A percentile compares a stretch with the other conserved stretches of the same genome.
These are phyloP conservation scores for Malacoctenus gilli DNA, from an alignment of 2,797 vertebrate genomes.

Conservation along the genomic window DNA sequence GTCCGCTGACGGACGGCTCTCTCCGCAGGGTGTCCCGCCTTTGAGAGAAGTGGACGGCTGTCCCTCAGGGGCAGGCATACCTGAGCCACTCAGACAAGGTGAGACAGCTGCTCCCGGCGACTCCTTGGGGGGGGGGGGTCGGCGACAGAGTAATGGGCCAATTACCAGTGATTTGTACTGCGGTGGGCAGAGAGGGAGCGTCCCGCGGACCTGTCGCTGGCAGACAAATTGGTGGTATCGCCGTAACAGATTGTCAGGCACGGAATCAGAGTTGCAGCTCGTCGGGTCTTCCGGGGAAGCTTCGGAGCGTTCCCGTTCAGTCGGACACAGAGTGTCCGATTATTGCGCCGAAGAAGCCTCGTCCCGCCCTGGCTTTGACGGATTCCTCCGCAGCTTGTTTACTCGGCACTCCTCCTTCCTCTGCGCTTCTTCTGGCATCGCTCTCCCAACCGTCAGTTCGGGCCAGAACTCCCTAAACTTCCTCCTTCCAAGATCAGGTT, in stretches of 20 bases:
- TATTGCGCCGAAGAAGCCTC: too few species aligned
- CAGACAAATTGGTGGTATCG: slow-evolving; percentile 82
- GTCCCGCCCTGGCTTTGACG: too few species aligned
- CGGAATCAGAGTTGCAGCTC: too few species aligned
- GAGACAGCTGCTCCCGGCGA: slow-evolving; percentile 59
- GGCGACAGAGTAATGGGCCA: slow-evolving; percentile 84
- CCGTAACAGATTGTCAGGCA: slow-evolving; percentile 69
- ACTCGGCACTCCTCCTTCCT: too few species aligned
- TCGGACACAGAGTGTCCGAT: too few species aligned
- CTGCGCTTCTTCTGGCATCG: too few species aligned
- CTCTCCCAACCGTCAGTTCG: too few species aligned
- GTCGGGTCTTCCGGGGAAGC: too few species aligned
- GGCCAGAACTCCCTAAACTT: too few species aligned
- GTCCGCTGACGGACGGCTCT: slow-evolving; percentile 80
- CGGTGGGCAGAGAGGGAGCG: slow-evolving; percentile 65
- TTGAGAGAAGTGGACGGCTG: slow-evolving; percentile 62
- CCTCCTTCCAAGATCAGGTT: too few species aligned
- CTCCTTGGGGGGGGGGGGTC: slow-evolving; percentile 64
- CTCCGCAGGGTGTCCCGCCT: slow-evolving; percentile 75
- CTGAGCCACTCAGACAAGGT: slow-evolving; percentile 81
- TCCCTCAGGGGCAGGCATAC: slow-evolving; percentile 77
- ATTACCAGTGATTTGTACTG: slow-evolving; percentile 84
- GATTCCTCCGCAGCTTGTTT: too few species aligned
- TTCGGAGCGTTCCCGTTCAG: too few species aligned
- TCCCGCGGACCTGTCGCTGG: slow-evolving; percentile 77